A percentile compares a stretch with the other conserved stretches of the same genome.
phyloP scores from a whole-genome alignment of 2,888 invertebrate genomes.

The Zygothrica quintamaculata region DNA sequence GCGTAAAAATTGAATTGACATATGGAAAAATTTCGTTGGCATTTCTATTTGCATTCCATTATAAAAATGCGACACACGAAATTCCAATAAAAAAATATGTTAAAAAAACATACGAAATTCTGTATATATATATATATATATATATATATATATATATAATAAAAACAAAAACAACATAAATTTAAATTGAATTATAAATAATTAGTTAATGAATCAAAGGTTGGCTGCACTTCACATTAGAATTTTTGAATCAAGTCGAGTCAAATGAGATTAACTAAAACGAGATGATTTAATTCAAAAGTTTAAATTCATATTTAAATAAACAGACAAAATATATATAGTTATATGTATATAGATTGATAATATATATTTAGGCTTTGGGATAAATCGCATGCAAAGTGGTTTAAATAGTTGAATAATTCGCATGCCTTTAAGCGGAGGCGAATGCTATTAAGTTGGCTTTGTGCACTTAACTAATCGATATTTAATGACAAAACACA shows the following conservation, averaged over 20 bases:
- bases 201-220: slow-evolving; percentile 40
- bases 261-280: no score
- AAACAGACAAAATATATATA: no score
- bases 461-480: slow-evolving; percentile 62
- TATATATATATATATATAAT: no score
- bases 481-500: slow-evolving; percentile 70
- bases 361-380: no score
- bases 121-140: no score
- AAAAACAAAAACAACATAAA: no score
- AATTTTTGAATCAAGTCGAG: no score
- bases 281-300: no score
- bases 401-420: no score
- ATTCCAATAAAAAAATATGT: background rate
- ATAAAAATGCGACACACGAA: slow-evolving; percentile 65
- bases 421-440: no score
- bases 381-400: background rate
- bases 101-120: background rate
- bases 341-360: no score
- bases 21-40: slow-evolving; percentile 48
- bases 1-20: slow-evolving; percentile 50
- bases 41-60: slow-evolving; percentile 49
- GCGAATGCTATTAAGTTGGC: slow-evolving; percentile 53
- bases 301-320: no score
- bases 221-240: background rate
- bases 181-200: slow-evolving; percentile 37